Evolutionary conservation across 2,113 vertebrate species (phyloP), one percentile per base, ranked within the genome.

Genomic region (Recurvirostra avosetta): DNA sequence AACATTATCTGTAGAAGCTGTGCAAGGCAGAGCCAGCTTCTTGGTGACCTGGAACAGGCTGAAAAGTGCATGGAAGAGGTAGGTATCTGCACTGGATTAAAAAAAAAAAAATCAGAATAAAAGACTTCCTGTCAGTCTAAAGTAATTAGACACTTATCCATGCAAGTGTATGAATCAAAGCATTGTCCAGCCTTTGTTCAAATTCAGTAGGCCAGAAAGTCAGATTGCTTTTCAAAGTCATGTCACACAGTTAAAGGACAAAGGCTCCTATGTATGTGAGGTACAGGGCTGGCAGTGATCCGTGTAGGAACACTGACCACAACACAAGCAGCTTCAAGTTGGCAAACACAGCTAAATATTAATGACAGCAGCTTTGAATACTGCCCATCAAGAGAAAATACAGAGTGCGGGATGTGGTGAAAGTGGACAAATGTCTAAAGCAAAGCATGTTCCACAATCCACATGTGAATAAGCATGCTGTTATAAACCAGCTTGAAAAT

Each of bases 201-300:
- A 83, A 92, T 74, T 82, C 92, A 96, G 47, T 50, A 75, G 81
- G 66, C 67, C 78, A 86, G 89, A 91, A 96, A 96, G 67, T 62
- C 78, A 89, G 88, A 90, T 38, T 5, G 17, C 50, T 95, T 97
- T 94, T 94, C 88, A 92, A 94, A 96, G 49, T 43, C 34, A 75
- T 71, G 82, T 86, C 93, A 93, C 47, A 32, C 49, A 90, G 92
- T 65, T 77, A 83, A 97, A 96, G 94, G 91, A 92, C 90, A 93
- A 95, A 96, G 70, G 66, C 68, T 71, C 77, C 78, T 61, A 20
- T 41, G 49, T 38, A 68, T 26, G 25, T 66, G 79, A 95, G 67
- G 81, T 58, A 93, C 49, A 43, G 73, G 50, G 49, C 74, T 89
- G 55, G 62, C 91, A 94, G 89, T 71, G 95, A 96, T 72, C 66